A percentile compares a stretch with the other conserved stretches of the same genome.
phyloP scores from a whole-genome alignment of 2,888 invertebrate species.

The Perithous albicinctus region DNA sequence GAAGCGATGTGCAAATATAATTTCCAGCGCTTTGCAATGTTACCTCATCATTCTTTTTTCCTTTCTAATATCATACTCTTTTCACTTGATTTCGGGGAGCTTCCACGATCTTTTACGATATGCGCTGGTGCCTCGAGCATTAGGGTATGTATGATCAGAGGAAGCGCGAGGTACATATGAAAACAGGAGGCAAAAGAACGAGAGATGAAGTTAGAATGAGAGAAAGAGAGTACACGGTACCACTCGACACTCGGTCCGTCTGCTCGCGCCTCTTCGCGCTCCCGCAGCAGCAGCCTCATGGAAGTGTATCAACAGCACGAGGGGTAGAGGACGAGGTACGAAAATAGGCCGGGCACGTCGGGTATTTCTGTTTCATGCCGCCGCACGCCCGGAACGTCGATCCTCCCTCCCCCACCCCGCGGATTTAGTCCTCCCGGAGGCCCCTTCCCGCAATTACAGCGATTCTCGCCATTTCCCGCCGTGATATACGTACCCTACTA shows the following conservation, averaged over 20 bases:
- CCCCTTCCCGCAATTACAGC: conserved; percentile 63
- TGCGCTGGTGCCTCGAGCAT: not conserved
- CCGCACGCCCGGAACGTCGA: conserved; percentile 64
- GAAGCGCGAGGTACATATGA: conserved; percentile 11
- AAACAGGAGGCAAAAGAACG: conserved; percentile 23
- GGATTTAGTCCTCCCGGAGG: conserved; percentile 31
- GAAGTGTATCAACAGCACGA: conserved; percentile 54
- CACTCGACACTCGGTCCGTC: conserved; percentile 50
- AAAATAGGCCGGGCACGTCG: conserved; percentile 75
- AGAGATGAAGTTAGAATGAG: conserved; percentile 22
- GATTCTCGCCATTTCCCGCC: conserved; percentile 65
- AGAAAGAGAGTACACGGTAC: conserved; percentile 30
- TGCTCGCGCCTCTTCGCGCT: conserved; percentile 41
- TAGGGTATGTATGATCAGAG: not conserved
- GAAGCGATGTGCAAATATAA: too few species aligned
- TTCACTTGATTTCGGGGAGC: not conserved
- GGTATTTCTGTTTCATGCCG: conserved; percentile 71
- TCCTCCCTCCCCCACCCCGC: conserved; percentile 58
- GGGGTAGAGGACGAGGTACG: conserved; percentile 66
- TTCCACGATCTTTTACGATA: not conserved
- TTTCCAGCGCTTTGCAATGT: not conserved
- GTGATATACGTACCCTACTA: conserved; percentile 42
- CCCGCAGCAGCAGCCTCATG: conserved; percentile 37
- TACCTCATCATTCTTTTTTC: not conserved
- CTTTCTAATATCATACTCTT: not conserved